A percentile compares a stretch with the other conserved stretches of the same genome.
phyloP scores from a whole-genome alignment of 2,113 vertebrate genomes.

The Kryptolebias marmoratus region DNA sequence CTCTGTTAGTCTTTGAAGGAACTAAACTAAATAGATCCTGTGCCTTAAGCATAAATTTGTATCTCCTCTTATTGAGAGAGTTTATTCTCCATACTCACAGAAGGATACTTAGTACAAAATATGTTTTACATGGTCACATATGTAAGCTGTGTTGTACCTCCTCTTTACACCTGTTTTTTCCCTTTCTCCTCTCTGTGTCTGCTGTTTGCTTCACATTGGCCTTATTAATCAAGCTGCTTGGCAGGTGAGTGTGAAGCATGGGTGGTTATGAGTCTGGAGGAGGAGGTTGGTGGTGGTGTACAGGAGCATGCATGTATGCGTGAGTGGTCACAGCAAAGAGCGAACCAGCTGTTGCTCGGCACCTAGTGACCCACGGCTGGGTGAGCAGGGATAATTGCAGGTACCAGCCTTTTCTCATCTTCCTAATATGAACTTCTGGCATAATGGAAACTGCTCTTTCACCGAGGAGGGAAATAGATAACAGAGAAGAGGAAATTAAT shows the following conservation, averaged over 20 bases:
- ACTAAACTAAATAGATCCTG: background rate
- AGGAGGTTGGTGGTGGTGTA: constrained; percentile 20
- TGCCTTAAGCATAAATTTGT: background rate
- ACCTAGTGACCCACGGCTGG: constrained; percentile 63
- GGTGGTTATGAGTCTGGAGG: constrained; percentile 41
- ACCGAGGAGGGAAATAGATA: constrained; percentile 28
- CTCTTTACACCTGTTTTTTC: background rate
- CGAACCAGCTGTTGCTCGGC: constrained; percentile 69
- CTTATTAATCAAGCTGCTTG: constrained; percentile 71
- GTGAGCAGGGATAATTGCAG: constrained; percentile 80
- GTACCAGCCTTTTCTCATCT: constrained; percentile 73
- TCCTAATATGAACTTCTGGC: constrained; percentile 68
- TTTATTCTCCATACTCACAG: constrained; percentile 1
- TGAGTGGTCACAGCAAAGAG: constrained; percentile 19
- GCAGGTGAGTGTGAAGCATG: constrained; percentile 64
- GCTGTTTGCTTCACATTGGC: constrained; percentile 38
- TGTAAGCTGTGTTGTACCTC: background rate
- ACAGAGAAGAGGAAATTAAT: constrained; percentile 37
- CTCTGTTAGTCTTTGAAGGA: background rate
- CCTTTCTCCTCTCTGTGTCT: constrained; percentile 13
- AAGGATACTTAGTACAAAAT: constrained; percentile 24
- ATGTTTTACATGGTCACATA: background rate
- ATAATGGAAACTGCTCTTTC: constrained; percentile 61
- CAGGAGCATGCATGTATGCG: constrained; percentile 39
- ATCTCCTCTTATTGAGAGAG: background rate